Evolutionary conservation across 2,113 vertebrate genomes (phyloP).

Genomic region (Meleagris gallopavo): DNA sequence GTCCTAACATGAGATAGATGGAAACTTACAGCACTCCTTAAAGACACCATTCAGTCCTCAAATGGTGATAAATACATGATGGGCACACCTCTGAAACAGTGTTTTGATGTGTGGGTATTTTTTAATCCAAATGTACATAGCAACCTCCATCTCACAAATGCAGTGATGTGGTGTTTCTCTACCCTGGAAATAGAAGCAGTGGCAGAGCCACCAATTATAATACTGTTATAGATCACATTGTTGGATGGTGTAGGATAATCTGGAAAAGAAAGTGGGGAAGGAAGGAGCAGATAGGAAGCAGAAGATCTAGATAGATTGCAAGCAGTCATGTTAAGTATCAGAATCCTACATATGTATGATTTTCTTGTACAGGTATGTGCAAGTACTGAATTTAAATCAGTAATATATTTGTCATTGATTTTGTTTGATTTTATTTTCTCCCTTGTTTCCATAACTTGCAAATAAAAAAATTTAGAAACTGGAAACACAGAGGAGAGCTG

Average conservation of each 20-base stretch:
- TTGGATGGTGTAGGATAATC: neutral
- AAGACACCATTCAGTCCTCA: neutral
- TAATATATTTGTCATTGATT: neutral
- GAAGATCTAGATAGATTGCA: neutral
- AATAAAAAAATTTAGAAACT: neutral
- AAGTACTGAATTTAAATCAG: neutral
- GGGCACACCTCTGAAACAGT: neutral
- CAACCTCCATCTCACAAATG: neutral
- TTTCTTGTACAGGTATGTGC: neutral
- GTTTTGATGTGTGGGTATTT: neutral
- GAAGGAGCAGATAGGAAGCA: neutral
- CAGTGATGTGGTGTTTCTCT: neutral
- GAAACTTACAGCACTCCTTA: neutral
- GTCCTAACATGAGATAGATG: fast-evolving
- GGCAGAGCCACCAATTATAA: neutral
- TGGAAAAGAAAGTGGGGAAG: neutral
- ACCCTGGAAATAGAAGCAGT: neutral
- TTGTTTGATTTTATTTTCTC: neutral
- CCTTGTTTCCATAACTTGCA: neutral
- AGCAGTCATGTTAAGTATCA: neutral
- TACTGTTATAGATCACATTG: neutral
- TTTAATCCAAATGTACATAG: neutral
- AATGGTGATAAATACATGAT: neutral
- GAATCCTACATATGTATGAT: neutral
- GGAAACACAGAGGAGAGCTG: neutral